phyloP scores from a whole-genome alignment of 2,113 vertebrate species.

The Microcebus jonahi region DNA sequence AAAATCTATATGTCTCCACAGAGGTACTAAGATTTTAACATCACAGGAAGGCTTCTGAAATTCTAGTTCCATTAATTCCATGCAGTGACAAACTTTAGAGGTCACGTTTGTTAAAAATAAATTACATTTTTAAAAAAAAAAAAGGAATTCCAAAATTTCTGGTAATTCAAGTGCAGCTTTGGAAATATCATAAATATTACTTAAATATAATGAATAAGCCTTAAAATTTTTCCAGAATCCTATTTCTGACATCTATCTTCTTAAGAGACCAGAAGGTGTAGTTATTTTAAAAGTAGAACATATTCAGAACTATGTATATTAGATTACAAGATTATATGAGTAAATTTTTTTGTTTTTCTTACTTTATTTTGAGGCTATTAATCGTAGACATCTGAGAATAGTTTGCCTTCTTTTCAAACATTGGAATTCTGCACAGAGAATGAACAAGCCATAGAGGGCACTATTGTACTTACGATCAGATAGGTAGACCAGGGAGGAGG shows the following conservation, averaged over 20 bases:
- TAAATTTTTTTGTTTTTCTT: neutral
- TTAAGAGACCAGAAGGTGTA: neutral
- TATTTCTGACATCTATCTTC: neutral
- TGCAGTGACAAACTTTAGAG: neutral
- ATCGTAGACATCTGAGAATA: neutral
- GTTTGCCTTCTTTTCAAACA: neutral
- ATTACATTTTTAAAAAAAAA: neutral
- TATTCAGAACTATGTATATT: neutral
- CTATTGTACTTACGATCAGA: slow-evolving; percentile 42
- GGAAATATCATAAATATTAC: neutral
- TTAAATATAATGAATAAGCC: neutral
- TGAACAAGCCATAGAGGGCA: slow-evolving; percentile 56
- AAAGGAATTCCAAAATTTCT: neutral
- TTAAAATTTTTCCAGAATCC: neutral
- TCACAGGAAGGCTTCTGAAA: neutral
- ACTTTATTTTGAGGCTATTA: neutral
- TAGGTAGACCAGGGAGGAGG: neutral
- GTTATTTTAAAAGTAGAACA: neutral
- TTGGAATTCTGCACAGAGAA: neutral
- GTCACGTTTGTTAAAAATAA: neutral
- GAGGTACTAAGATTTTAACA: neutral
- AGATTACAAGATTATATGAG: neutral
- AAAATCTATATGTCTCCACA: neutral
- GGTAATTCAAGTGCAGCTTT: neutral
- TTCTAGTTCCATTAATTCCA: neutral